phyloP scores from a whole-genome alignment of 2,797 vertebrate genomes.

The Acanthis flammea region DNA sequence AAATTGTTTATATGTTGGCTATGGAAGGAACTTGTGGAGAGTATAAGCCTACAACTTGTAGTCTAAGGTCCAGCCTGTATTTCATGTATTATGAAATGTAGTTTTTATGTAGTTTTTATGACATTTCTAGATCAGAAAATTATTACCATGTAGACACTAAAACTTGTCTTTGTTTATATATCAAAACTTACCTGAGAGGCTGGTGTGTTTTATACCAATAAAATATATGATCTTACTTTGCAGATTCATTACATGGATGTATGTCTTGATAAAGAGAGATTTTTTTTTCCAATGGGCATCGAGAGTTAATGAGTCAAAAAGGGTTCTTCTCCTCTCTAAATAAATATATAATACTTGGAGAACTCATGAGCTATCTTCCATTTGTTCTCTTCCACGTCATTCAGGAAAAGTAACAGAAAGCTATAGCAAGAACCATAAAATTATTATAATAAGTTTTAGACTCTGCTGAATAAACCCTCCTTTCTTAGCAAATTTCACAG shows the following conservation, averaged over 20 bases:
- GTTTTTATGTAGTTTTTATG: neutral
- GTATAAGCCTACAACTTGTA: neutral
- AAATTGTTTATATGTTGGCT: neutral
- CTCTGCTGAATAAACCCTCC: neutral
- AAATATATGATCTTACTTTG: neutral
- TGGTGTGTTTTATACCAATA: neutral
- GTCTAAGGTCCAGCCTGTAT: neutral
- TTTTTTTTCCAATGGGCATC: neutral
- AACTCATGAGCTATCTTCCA: neutral
- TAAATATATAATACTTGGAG: neutral
- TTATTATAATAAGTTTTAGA: neutral
- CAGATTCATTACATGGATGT: neutral
- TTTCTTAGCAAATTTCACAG: neutral
- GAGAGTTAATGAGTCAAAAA: neutral
- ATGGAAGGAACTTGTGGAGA: neutral
- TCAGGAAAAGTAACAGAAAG: neutral
- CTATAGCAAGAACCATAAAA: neutral
- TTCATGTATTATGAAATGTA: neutral
- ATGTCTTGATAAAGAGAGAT: neutral
- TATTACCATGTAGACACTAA: neutral
- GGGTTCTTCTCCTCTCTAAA: neutral
- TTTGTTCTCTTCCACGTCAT: neutral
- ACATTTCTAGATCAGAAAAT: neutral
- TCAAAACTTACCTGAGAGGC: neutral
- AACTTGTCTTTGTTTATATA: neutral